Evolutionary conservation across 1,140 invertebrate genomes (phyloP), one percentile per base, ranked within the genome.

Genomic region (Drosophila teissieri): DNA sequence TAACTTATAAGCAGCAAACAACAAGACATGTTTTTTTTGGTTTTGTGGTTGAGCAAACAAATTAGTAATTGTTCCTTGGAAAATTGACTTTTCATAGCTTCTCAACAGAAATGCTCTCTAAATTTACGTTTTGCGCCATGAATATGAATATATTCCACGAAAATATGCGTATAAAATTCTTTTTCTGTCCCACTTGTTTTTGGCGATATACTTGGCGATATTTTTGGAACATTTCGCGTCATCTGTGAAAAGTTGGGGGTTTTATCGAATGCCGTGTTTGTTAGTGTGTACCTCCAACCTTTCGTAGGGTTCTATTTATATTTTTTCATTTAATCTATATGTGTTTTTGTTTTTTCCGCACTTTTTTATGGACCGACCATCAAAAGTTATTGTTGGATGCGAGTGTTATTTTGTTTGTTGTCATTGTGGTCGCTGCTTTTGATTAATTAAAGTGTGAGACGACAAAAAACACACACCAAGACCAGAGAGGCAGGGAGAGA

Each of bases 391-490:
- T 75, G 60, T 72, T 45, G 22, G 63, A 39, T 14, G 48, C 31
- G 46, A 31, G 46, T 49, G 48, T 31, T 24, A 51, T 42, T 62
- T 24, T 31, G 62, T 52, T 37, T 67, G 48, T 60, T 39, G 56
- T 52, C 54, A 22, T 54, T 60, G 57, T 70, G 46, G n/a, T 74
- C 44, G 68, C 54, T 60, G 55, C 36, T 49, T 72, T 83, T 82
- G 62, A 82, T 82, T 82, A 82, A 82, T 82, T 82, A 83, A 83
- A 83, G 80, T 82, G 80, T 82, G 80, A 79, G 79, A 78, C 64
- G 69, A 82, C 74, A 78, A 42, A 42, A 42, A 10, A 42, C 40
- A 81, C 49, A 82, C 80, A 82, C 70, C 70, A 58, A 81, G 79
- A 65, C 55, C 73, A 74, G 64, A 64, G 56, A 34, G 44, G 17